Conservation (phyloP, 1,140 invertebrate species). For the Apis florea region DNA sequence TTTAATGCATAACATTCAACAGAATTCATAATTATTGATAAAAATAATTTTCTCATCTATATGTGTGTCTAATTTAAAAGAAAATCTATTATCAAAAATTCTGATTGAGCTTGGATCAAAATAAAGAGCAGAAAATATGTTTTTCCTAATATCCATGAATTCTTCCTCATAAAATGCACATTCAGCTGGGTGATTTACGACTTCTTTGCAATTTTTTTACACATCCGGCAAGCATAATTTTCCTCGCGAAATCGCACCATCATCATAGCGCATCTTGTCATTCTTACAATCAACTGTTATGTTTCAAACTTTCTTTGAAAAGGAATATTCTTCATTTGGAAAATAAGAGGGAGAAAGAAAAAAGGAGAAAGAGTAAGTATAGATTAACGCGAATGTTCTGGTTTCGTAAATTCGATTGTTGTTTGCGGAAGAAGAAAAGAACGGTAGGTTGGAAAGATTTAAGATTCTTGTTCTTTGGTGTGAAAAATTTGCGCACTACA, state of each 20-base stretch:
- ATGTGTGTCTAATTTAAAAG: neutral
- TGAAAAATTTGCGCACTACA: neutral
- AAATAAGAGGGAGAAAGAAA: neutral
- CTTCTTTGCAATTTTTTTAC: constrained; percentile 10
- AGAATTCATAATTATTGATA: neutral
- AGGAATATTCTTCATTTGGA: neutral
- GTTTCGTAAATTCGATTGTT: neutral
- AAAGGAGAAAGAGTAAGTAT: no score
- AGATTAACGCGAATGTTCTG: neutral
- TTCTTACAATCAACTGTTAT: neutral
- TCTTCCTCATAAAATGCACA: neutral
- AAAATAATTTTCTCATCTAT: neutral
- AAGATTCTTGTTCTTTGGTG: neutral
- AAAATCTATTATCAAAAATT: constrained; percentile 1
- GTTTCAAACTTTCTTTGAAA: neutral
- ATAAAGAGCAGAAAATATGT: neutral
- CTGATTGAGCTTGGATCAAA: neutral
- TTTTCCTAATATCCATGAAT: neutral
- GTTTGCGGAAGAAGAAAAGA: neutral
- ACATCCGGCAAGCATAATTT: constrained; percentile 8
- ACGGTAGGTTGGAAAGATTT: neutral
- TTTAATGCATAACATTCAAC: neutral
- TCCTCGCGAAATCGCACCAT: neutral
- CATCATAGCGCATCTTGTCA: neutral
- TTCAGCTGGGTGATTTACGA: constrained; percentile 30